Conservation (phyloP, 2,113 vertebrate species). For the cattle (Bos taurus) region ARS-UCD2.0 NC_037351.1:15726501-15727000, state of each 20-base stretch:
- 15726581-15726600: not conserved
- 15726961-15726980: not conserved
- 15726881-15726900: not conserved
- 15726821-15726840: fast-evolving
- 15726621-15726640: not conserved
- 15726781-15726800: not conserved
- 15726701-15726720: not conserved
- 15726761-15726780: not conserved
- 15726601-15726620: not conserved
- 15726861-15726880: not conserved
- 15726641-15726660: not conserved
- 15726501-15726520: not conserved
- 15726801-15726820: not conserved
- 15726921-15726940: not conserved
- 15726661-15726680: not conserved
- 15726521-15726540: not conserved
- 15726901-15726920: not conserved
- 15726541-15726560: not conserved
- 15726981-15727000: not conserved
- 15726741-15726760: not conserved
- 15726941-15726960: not conserved
- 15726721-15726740: not conserved
- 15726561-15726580: not conserved
- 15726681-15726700: not conserved
- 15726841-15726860: fast-evolving